Base-by-base conservation (phyloP, 2,888 invertebrate genomes). In the Ferdinandea cuprea region DNA sequence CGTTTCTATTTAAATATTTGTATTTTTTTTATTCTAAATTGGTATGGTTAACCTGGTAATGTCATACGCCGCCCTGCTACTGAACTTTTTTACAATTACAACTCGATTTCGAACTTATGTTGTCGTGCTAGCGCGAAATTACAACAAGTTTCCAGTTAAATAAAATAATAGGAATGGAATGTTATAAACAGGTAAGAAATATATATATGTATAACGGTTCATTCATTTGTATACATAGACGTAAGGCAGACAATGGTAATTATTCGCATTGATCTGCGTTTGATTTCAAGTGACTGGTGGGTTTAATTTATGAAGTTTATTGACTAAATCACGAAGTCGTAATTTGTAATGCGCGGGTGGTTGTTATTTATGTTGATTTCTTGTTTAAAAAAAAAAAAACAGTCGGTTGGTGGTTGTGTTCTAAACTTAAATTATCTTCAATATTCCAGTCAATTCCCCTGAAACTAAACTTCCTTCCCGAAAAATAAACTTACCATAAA, bases 1-100 rank as follows among this genome's bases (percentile, higher is more conserved):
- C 32, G 13, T 4, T 13, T 6, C 17, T 9, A 19, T 54, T 50
- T 37, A 13, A 35, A 25, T 21, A n/a, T 13, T 13, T n/a, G n/a
- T n/a, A n/a, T 1, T 37, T n/a, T 15, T 28, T 28, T 3, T 30
- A 11, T 13, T 17, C 21, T 50, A 50, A 52, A 52, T 32, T 52
- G 68, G 1, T 52, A 32, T 9, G 8, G 25, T 2, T 25, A 25
- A 25, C 25, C 25, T 25, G 25, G 0, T 5, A 42, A 42, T 63
- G 48, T 32, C 25, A 50, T 13, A 74, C 76, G 59, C 76, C 76
- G 59, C 76, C 76, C 61, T 30, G 54, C 69, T 68, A 68, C 69
- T 68, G 59, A 76, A 52, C 37, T 76, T 52, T n/a, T 21, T 8
- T 9, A 8, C 5, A 15, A 35, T 11, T 19, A 11, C 44, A 3